These are phyloP conservation scores for Somateria mollissima DNA, from an alignment of 2,797 vertebrate genomes.

Conservation along the genomic window DNA sequence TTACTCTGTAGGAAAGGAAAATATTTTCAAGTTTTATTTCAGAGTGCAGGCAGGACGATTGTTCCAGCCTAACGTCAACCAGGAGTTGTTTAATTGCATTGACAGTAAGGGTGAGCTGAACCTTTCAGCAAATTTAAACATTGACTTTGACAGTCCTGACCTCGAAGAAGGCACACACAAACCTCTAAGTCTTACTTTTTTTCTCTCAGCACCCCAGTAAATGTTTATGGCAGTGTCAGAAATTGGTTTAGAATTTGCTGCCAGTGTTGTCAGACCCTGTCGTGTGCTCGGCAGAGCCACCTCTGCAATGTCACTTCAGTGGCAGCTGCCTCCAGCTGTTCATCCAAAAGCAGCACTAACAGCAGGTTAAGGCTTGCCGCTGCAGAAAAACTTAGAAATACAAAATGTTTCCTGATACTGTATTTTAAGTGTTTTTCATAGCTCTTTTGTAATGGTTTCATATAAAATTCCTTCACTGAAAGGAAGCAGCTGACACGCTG, in stretches of 20 bases:
- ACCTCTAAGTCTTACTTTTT: neutral
- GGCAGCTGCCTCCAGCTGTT: neutral
- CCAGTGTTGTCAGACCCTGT: neutral
- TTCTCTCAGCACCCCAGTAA: neutral
- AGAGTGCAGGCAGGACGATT: neutral
- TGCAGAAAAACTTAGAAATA: neutral
- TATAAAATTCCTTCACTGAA: neutral
- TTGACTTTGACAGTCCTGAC: neutral
- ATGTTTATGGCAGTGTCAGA: neutral
- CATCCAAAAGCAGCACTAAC: neutral
- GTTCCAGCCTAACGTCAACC: neutral
- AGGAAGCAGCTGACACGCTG: neutral
- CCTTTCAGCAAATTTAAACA: neutral
- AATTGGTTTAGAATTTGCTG: neutral
- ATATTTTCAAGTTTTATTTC: neutral
- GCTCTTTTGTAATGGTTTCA: neutral
- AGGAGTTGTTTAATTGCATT: neutral
- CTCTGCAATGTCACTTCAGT: rapidly evolving
- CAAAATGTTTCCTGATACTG: neutral
- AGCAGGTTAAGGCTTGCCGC: neutral
- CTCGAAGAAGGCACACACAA: neutral
- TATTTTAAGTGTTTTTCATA: neutral
- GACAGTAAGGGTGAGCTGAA: neutral
- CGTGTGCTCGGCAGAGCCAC: neutral
- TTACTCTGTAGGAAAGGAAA: neutral